Conservation (phyloP, 1,140 invertebrate genomes). For the Hylaeus anthracinus region DNA sequence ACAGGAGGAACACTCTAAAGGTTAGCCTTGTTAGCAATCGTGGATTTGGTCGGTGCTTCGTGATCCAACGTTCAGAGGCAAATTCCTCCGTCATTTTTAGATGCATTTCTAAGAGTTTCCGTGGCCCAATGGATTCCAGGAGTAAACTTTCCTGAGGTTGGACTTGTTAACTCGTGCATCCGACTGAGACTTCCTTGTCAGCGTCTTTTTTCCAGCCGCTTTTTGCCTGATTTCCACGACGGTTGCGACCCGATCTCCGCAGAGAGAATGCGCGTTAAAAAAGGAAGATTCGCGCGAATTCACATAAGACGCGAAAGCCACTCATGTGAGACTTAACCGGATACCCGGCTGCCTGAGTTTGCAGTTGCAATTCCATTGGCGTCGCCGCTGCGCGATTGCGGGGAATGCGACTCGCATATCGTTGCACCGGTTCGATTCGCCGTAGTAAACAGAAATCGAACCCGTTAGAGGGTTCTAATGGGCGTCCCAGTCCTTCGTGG, state of each 20-base stretch:
- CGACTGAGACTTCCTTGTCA: neutral
- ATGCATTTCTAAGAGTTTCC: neutral
- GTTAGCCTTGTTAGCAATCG: too few species aligned
- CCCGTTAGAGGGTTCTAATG: slow-evolving; percentile 20
- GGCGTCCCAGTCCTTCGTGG: slow-evolving; percentile 6
- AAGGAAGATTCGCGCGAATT: slow-evolving; percentile 71
- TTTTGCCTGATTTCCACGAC: slow-evolving; percentile 45
- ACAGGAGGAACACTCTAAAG: too few species aligned
- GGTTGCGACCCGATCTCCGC: slow-evolving; percentile 12
- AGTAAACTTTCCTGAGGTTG: neutral
- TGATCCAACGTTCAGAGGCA: too few species aligned
- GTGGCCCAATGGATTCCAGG: too few species aligned
- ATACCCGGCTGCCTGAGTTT: slow-evolving; percentile 68
- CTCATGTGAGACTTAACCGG: slow-evolving; percentile 71
- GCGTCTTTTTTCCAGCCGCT: neutral
- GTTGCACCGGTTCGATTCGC: neutral
- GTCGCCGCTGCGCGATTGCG: slow-evolving; percentile 29
- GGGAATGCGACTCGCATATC: neutral
- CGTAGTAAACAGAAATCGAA: slow-evolving; percentile 24
- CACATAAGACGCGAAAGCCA: slow-evolving; percentile 69
- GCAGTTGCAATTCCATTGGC: slow-evolving; percentile 68
- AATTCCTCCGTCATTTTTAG: too few species aligned
- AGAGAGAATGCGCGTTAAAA: slow-evolving; percentile 64
- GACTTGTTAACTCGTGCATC: neutral
- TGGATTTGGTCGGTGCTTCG: too few species aligned